phyloP scores from a whole-genome alignment of 2,113 vertebrate genomes.

The Eulacestoma nigropectus region DNA sequence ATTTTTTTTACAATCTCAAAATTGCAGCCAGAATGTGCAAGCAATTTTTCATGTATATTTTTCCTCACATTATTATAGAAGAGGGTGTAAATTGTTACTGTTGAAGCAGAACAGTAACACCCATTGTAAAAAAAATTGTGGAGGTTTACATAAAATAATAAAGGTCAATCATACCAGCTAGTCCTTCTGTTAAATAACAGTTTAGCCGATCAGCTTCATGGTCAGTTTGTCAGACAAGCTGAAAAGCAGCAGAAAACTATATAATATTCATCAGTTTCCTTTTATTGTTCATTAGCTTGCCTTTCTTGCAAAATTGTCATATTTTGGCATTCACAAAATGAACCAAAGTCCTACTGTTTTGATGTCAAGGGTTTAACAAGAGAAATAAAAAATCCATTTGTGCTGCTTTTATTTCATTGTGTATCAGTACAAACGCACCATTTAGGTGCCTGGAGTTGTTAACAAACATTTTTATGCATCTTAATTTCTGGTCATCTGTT shows the following conservation, averaged over 20 bases:
- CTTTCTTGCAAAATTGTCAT: neutral
- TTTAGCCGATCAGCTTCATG: neutral
- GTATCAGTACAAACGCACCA: neutral
- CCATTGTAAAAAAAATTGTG: neutral
- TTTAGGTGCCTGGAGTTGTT: neutral
- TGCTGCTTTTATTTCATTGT: neutral
- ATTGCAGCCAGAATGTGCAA: conserved; percentile 12
- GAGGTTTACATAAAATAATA: neutral
- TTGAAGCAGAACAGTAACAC: neutral
- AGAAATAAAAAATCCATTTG: neutral
- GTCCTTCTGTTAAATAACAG: neutral
- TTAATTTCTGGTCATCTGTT: neutral
- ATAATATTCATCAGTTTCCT: neutral
- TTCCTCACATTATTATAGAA: neutral
- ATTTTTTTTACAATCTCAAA: conserved; percentile 11
- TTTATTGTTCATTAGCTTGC: neutral
- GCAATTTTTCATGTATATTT: conserved; percentile 10
- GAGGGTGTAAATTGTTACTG: neutral
- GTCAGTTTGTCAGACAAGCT: neutral
- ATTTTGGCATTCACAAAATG: neutral
- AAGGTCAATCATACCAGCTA: neutral
- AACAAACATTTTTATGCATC: neutral
- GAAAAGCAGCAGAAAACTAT: neutral
- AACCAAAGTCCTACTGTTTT: neutral
- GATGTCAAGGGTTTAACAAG: neutral